Conservation (phyloP, 2,888 invertebrate genomes). For the Scaptomyza polygonia region DNA sequence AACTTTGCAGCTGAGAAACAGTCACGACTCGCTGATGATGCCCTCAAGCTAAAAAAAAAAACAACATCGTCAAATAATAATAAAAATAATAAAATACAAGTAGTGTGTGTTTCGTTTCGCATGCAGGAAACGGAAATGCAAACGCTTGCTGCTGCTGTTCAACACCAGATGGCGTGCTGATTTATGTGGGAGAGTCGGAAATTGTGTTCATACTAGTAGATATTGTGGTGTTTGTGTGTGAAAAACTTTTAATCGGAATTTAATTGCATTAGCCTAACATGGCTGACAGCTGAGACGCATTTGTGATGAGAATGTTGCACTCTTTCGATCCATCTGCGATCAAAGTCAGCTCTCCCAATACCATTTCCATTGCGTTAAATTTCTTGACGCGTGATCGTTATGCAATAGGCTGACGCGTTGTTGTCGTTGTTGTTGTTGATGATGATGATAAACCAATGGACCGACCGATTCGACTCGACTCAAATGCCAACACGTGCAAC, state of each 20-base stretch:
- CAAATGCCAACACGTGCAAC: slow-evolving; percentile 74
- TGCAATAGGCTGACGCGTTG: slow-evolving; percentile 56
- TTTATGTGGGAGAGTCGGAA: slow-evolving; percentile 71
- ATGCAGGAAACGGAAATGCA: slow-evolving; percentile 48
- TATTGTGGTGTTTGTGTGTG: slow-evolving; percentile 71
- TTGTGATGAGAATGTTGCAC: slow-evolving; percentile 20
- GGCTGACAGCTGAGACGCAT: slow-evolving; percentile 58
- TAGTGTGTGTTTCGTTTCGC: not conserved
- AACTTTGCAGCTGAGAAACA: slow-evolving; percentile 33
- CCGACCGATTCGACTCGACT: not conserved
- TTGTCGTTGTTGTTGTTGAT: not conserved
- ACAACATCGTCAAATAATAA: slow-evolving; percentile 7
- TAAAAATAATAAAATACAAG: not conserved
- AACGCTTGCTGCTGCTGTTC: slow-evolving; percentile 23
- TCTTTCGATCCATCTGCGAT: slow-evolving; percentile 21
- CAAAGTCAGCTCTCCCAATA: not conserved
- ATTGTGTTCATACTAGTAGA: slow-evolving; percentile 2
- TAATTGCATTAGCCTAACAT: slow-evolving; percentile 72
- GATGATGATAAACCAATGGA: slow-evolving; percentile 17
- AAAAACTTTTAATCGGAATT: slow-evolving; percentile 78
- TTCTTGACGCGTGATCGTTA: slow-evolving; percentile 75
- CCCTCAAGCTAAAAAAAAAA: slow-evolving; percentile 8
- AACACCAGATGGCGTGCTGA: slow-evolving; percentile 50
- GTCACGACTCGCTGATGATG: slow-evolving; percentile 42
- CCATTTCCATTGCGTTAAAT: slow-evolving; percentile 57